Conservation (phyloP, 2,888 invertebrate genomes). For the Notodonta ziczac region DNA sequence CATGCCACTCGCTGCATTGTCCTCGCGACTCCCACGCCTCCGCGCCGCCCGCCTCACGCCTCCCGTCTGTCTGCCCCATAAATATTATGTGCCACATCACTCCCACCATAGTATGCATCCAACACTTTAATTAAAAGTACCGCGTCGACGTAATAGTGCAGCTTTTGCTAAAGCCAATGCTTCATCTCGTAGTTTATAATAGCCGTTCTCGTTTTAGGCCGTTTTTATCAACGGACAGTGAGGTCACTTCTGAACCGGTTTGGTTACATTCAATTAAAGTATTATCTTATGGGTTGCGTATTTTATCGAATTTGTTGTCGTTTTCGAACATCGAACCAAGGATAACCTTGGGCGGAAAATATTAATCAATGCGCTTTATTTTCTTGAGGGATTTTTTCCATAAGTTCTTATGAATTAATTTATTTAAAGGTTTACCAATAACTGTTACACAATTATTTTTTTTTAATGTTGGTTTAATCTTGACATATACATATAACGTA, state of each 20-base stretch:
- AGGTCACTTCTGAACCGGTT: conserved; percentile 73
- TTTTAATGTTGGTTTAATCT: too few species aligned
- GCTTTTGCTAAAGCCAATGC: conserved; percentile 12
- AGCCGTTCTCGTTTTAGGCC: conserved; percentile 35
- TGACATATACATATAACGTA: too few species aligned
- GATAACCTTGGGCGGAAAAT: conserved; percentile 4
- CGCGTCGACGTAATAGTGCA: conserved; percentile 10
- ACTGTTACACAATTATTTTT: too few species aligned
- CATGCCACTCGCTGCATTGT: conserved; percentile 54
- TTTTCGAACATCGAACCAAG: conserved; percentile 13
- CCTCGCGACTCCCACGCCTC: conserved; percentile 61
- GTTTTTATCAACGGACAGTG: conserved; percentile 65
- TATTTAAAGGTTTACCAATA: too few species aligned
- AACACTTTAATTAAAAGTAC: conserved; percentile 27
- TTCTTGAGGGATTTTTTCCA: background rate
- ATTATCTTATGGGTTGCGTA: conserved; percentile 41
- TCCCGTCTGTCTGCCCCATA: conserved; percentile 25
- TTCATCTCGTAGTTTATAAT: conserved; percentile 14
- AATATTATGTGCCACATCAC: conserved; percentile 42
- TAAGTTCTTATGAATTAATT: too few species aligned
- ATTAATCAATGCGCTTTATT: background rate
- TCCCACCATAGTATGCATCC: conserved; percentile 37
- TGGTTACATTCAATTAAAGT: conserved; percentile 41
- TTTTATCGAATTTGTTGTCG: conserved; percentile 38
- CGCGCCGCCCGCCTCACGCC: conserved; percentile 3